Base-by-base conservation (phyloP, 1,140 invertebrate species). In the Scaptomyza pallida region DNA sequence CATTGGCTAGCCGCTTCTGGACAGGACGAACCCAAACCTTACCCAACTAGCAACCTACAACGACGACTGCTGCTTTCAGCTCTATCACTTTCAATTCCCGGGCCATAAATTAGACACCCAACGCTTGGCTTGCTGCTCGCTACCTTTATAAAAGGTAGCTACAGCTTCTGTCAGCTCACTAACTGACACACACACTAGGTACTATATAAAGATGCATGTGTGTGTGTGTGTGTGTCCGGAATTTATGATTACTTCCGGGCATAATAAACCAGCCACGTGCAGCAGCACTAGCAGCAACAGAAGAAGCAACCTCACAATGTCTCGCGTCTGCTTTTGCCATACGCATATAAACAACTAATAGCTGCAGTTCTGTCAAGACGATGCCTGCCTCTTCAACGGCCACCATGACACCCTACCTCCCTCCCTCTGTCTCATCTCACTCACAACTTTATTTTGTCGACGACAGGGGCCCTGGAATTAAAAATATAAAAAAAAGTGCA, bases 41-140 rank as follows among this genome's bases (percentile, higher is more conserved):
- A 23, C 2, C 19, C 19, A 30, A 8, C 0, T 8, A 12, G 12
- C 33, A n/a, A 8, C 33, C 33, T n/a, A 37, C 26, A 6, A 30
- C 40, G 47, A 21, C 35, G 35, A 70, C 51, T 69, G 67, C 60
- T 72, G 82, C 78, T 88, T 86, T 88, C 78, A 88, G 83, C 82
- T 88, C 82, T 88, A 88, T 88, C 82, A 88, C 82, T 88, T 88
- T 82, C 78, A 88, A 88, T 89, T 88, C 82, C 78, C 80, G 56
- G 82, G 68, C 78, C 83, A 88, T 88, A 88, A 88, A 88, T 88
- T 88, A 82, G 78, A 68, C 81, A 78, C 26, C 26, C 40, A 41
- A 50, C 44, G 52, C 62, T 30, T 8, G 47, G 41, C 44, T 23
- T 26, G 23, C 6, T 26, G 23, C 47, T 9, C 55, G 15, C 13